phyloP scores from a whole-genome alignment of 2,797 vertebrate species.

The Streptopelia turtur region DNA sequence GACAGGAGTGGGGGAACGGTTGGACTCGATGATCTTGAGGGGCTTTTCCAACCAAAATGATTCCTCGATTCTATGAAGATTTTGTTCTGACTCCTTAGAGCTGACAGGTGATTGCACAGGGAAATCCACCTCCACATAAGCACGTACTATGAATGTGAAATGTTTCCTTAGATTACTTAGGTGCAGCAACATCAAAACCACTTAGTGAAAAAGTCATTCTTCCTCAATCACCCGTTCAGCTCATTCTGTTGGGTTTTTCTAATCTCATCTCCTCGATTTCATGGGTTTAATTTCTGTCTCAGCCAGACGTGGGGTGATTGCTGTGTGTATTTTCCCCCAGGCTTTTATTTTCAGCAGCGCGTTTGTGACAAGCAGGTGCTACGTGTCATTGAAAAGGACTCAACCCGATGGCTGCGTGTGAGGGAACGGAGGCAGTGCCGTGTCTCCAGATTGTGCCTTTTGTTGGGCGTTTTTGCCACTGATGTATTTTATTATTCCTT shows the following conservation, averaged over 20 bases:
- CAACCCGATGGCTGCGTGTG: neutral
- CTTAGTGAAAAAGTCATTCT: neutral
- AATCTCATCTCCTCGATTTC: neutral
- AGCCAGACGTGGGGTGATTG: no score
- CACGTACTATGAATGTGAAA: neutral
- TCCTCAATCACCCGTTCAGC: neutral
- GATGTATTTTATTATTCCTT: neutral
- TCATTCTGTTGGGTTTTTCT: neutral
- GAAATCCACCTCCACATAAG: neutral
- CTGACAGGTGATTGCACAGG: neutral
- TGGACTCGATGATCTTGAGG: no score
- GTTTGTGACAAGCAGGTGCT: neutral
- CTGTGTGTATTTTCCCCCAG: neutral
- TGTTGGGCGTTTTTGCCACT: neutral
- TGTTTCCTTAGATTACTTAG: neutral
- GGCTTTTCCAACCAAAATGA: no score
- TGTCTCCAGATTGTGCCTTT: neutral
- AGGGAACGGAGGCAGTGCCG: neutral
- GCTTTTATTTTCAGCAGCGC: neutral
- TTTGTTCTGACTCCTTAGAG: neutral
- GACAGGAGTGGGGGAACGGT: no score
- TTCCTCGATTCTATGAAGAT: no score
- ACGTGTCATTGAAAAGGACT: rapidly evolving
- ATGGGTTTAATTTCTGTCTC: neutral
- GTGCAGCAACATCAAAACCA: neutral